Evolutionary conservation across 2,888 invertebrate species (phyloP).

Genomic region (Drosophila picticornis): DNA sequence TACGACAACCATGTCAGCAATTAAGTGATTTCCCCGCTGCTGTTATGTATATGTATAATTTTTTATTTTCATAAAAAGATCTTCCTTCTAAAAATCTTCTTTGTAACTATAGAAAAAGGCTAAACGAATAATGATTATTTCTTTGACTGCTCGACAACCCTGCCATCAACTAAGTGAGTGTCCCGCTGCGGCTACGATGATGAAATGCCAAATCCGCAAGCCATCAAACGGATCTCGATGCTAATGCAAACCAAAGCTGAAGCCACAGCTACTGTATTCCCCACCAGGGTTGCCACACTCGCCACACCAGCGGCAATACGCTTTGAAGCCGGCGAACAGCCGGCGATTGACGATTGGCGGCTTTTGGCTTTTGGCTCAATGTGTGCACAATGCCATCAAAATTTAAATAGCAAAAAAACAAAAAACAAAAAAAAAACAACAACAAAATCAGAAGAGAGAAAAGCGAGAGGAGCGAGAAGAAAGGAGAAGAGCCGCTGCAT

Average conservation of each 20-base stretch:
- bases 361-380: constrained; percentile 50
- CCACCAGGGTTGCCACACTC: constrained; percentile 38
- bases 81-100: fast-evolving
- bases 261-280: constrained; percentile 70
- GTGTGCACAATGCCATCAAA: constrained; percentile 81
- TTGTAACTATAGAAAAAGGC: no score
- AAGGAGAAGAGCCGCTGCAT: constrained; percentile 46
- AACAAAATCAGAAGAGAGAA: not conserved
- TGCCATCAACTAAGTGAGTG: constrained; percentile 16
- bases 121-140: not conserved
- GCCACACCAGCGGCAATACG: constrained; percentile 18
- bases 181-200: constrained; percentile 42
- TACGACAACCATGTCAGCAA: no score
- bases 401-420: constrained; percentile 73
- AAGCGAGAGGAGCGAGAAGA: constrained; percentile 5
- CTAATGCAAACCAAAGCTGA: constrained; percentile 56
- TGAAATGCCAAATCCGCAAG: constrained; percentile 66
- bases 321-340: constrained; percentile 60
- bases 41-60: no score
- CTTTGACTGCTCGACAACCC: constrained; percentile 52
- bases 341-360: constrained; percentile 57
- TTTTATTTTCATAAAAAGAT: no score
- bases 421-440: constrained; percentile 31
- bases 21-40: no score
- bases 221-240: constrained; percentile 66